Conservation (phyloP, 2,888 invertebrate genomes). For the Agrilus mali region DNA sequence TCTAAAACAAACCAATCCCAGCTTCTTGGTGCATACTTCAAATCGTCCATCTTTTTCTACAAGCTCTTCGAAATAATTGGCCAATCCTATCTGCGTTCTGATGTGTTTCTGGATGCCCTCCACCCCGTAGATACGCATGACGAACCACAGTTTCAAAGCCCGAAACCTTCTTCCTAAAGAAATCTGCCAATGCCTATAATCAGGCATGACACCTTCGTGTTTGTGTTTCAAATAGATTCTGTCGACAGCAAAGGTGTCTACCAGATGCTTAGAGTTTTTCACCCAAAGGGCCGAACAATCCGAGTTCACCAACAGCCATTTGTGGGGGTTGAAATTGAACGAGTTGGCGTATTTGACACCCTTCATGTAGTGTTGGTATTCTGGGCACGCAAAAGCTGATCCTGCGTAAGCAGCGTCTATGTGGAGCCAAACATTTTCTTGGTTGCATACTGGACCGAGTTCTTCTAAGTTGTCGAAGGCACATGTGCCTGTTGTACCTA, state of each 20-base stretch:
- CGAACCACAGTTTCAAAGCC: constrained; percentile 89
- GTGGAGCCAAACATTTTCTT: constrained; percentile 76
- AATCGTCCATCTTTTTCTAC: constrained; percentile 63
- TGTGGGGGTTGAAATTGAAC: constrained; percentile 89
- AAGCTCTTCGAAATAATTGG: constrained; percentile 63
- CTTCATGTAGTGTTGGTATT: constrained; percentile 66
- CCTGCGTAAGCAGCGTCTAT: constrained; percentile 96
- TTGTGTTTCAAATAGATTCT: constrained; percentile 73
- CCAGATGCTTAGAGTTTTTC: constrained; percentile 64
- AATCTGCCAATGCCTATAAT: constrained; percentile 75
- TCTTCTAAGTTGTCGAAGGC: constrained; percentile 82
- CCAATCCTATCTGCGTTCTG: constrained; percentile 60
- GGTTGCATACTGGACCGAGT: constrained; percentile 68
- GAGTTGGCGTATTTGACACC: constrained; percentile 77
- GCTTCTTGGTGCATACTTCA: constrained; percentile 44
- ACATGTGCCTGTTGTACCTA: constrained; percentile 59
- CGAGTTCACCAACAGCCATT: constrained; percentile 90
- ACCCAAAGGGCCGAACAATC: constrained; percentile 94
- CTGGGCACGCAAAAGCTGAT: constrained; percentile 82
- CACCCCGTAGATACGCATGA: constrained; percentile 69
- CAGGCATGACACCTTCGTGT: constrained; percentile 45
- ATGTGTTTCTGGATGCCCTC: constrained; percentile 68
- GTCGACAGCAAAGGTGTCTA: constrained; percentile 84
- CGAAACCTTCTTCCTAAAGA: constrained; percentile 78
- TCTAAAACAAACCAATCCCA: constrained; percentile 77